Evolutionary conservation across 2,888 invertebrate species (phyloP).

Genomic region (Biston stratarius): DNA sequence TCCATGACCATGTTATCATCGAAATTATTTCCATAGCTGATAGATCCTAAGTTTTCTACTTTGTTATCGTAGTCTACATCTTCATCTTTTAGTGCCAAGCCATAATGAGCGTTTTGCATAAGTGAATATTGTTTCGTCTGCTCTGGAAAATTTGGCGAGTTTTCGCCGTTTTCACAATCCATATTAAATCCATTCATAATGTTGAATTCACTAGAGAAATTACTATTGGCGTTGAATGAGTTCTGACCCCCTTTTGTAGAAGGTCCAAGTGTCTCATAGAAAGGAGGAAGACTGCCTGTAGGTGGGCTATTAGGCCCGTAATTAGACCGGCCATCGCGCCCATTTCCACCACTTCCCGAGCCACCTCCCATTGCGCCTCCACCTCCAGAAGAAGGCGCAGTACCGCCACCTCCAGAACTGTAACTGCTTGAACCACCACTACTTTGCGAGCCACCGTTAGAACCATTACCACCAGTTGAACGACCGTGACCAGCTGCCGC

Average conservation of each 20-base stretch:
- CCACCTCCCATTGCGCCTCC: slow-evolving; percentile 89
- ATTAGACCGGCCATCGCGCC: slow-evolving; percentile 93
- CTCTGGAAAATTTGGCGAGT: slow-evolving; percentile 79
- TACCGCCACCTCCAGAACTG: slow-evolving; percentile 84
- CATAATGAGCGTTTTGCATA: slow-evolving; percentile 93
- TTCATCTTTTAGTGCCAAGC: slow-evolving; percentile 92
- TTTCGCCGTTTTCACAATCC: slow-evolving; percentile 92
- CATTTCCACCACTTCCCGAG: slow-evolving; percentile 92
- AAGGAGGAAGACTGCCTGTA: slow-evolving; percentile 95
- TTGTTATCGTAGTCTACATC: slow-evolving; percentile 92
- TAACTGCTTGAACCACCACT: slow-evolving; percentile 82
- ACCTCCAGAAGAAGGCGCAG: slow-evolving; percentile 87
- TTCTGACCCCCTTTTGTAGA: slow-evolving; percentile 91
- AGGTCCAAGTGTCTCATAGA: slow-evolving; percentile 91
- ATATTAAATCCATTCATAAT: slow-evolving; percentile 90
- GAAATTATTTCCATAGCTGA: slow-evolving; percentile 88
- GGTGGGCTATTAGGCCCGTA: slow-evolving; percentile 96
- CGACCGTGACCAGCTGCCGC: slow-evolving; percentile 94
- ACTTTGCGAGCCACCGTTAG: slow-evolving; percentile 83
- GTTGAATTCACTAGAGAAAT: slow-evolving; percentile 89
- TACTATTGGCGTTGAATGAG: slow-evolving; percentile 89
- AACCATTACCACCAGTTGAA: slow-evolving; percentile 86
- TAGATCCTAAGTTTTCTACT: slow-evolving; percentile 89
- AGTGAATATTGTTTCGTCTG: slow-evolving; percentile 91
- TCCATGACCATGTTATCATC: slow-evolving; percentile 95